phyloP scores from a whole-genome alignment of 1,140 invertebrate genomes.

The Cydia fagiglandana region DNA sequence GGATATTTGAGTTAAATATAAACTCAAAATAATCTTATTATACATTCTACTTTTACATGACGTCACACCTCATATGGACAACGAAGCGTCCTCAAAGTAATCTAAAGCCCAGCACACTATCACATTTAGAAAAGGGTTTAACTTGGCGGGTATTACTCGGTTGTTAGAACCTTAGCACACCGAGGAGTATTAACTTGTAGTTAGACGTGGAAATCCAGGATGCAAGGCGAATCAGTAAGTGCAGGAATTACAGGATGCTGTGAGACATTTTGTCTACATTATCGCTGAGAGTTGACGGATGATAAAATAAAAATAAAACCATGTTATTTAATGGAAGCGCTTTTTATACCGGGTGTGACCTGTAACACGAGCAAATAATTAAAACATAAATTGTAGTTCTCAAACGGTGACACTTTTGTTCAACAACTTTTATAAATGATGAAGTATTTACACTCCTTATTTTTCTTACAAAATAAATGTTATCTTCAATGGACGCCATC shows the following conservation, averaged over 20 bases:
- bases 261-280: not conserved
- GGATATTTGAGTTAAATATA: too few species aligned
- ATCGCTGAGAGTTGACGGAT: not conserved
- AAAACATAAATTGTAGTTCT: too few species aligned
- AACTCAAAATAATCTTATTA: not conserved
- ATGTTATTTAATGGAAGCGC: not conserved
- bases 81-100: not conserved
- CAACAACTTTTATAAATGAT: too few species aligned
- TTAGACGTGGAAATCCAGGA: slow-evolving; percentile 15
- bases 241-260: not conserved
- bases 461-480: too few species aligned
- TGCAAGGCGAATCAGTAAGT: slow-evolving; percentile 10
- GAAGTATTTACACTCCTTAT: too few species aligned
- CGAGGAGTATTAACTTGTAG: not conserved
- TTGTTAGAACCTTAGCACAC: not conserved
- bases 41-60: not conserved
- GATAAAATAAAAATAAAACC: slow-evolving; percentile 1
- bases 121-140: not conserved
- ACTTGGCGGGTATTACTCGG: not conserved
- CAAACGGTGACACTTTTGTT: too few species aligned
- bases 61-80: not conserved
- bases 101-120: not conserved
- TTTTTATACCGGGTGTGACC: too few species aligned
- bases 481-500: too few species aligned
- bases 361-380: too few species aligned